Percentiles rank a stretch among this genome's conserved stretches.
Evolutionary conservation across 1,140 invertebrate species (phyloP).

Genomic region (Drosophila insularis): DNA sequence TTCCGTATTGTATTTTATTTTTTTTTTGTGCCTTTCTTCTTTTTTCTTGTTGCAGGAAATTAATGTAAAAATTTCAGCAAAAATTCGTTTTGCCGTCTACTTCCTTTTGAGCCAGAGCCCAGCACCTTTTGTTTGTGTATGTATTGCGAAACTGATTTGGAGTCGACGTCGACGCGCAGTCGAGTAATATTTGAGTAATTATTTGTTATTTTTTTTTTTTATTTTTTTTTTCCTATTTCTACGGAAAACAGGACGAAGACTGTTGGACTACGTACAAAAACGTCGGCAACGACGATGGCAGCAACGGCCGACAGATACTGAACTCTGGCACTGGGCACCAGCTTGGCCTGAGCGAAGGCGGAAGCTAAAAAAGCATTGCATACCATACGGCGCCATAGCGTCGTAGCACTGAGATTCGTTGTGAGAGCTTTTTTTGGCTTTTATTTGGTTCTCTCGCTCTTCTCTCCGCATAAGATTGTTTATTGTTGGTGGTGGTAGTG

Average conservation of each 20-base stretch:
- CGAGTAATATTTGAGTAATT: conserved; percentile 69
- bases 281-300: conserved; percentile 34
- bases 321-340: conserved; percentile 23
- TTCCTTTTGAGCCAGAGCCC: conserved; percentile 63
- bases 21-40: conserved; percentile 44
- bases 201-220: conserved; percentile 64
- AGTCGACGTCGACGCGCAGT: conserved; percentile 42
- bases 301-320: conserved; percentile 63
- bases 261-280: neutral
- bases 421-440: conserved; percentile 34
- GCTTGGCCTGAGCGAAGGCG: conserved; percentile 28
- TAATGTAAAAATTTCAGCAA: conserved; percentile 45
- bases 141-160: conserved; percentile 82
- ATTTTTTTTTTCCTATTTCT: neutral
- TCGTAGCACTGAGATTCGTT: conserved; percentile 30
- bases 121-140: conserved; percentile 82
- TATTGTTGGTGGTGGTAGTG: conserved; percentile 7
- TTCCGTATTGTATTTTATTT: conserved; percentile 36
- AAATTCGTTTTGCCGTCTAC: conserved; percentile 60
- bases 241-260: conserved; percentile 34
- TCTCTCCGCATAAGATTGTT: neutral
- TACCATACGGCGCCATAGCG: conserved; percentile 54
- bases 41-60: conserved; percentile 32
- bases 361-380: conserved; percentile 57
- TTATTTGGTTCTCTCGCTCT: conserved; percentile 14